Evolutionary conservation across 2,888 invertebrate genomes (phyloP), one percentile per base, ranked within the genome.

Genomic region (Proisotoma minuta): DNA sequence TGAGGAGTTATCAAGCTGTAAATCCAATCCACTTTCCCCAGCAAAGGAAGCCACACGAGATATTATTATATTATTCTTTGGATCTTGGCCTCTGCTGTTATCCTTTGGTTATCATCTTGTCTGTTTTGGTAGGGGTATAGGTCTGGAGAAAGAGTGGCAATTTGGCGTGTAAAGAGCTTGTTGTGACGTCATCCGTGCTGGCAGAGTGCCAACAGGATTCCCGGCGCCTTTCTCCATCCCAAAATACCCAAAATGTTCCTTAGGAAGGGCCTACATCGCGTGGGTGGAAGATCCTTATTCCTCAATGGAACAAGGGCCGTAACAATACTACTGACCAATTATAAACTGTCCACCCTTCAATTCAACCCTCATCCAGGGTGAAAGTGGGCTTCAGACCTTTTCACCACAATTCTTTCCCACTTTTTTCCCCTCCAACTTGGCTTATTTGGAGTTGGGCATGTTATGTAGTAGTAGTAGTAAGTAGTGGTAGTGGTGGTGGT

Each of bases 181-280:
- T 53, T 53, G 68, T 65, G 69, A 66, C 66, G 66, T 66, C 66
- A 66, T 69, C 47, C 24, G 66, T 58, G 51, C 58, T 70, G 70
- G 70, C 67, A 65, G 59, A 54, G 54, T 63, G 68, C 70, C 70
- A 70, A 68, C 70, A 65, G 68, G 70, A 70, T 68, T 68, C 64
- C 64, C 66, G 70, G 70, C 70, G 70, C 70, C 70, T 62, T n/a
- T n/a, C 61, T 48, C 63, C 62, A 63, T 68, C 66, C 66, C 62
- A 69, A 68, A 69, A 63, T 63, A 63, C 49, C 63, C 62, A 50
- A 61, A 52, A 27, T 52, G 27, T 20, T 10, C 39, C 40, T 49
- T 24, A 26, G 26, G 23, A 52, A 52, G 18, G 26, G 28, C 29
- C 29, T n/a, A 26, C 28, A n/a, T 28, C 34, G 43, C 39, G 56